Evolutionary conservation across 2,797 vertebrate species (phyloP), one percentile per base, ranked within the genome.

Genomic region (Hemibagrus guttatus): DNA sequence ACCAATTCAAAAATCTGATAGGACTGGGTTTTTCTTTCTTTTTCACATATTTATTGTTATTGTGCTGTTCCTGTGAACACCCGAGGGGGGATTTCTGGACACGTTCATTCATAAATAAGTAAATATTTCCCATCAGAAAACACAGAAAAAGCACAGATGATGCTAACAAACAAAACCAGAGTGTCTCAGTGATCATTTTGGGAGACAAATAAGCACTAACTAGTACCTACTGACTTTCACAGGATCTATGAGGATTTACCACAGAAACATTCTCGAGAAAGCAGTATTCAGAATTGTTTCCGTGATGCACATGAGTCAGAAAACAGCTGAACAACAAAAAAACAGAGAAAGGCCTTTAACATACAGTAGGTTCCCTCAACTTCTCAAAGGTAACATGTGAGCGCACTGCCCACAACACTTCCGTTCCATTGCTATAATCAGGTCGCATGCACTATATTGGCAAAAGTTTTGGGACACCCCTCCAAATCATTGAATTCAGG

Each of bases 1-100:
- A 80, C 14, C 78, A 81, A 81, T 81, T 81, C 9, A 64, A 31
- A 28, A 64, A 14, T 6, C 26, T 81, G 14, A 59, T 39, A 39
- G 19, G 5, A 49, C 35, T 64, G 26, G 35, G 7, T 17, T 39
- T 23, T 28, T 58, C 35, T 28, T 52, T n/a, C 13, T 17, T 81
- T 61, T 63, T 61, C 21, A 16, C 49, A 39, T 81, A 49, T 82
- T 31, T 69, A 81, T n/a, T 79, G 84, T 56, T 78, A 75, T 61
- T 87, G 81, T 79, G 87, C 75, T 68, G 23, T 81, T 39, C 71
- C 83, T 31, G 66, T 71, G 49, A 89, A 85, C 85, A 79, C 83
- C 78, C 59, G 28, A 17, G 17, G 35, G 31, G 28, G 69, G 82
- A 71, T 85, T 87, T 87, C 81, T 76, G 59, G 68, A 56, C 63